Evolutionary conservation across 2,797 vertebrate species (phyloP), one percentile per base, ranked within the genome.

Genomic region (Sparidentex hasta): DNA sequence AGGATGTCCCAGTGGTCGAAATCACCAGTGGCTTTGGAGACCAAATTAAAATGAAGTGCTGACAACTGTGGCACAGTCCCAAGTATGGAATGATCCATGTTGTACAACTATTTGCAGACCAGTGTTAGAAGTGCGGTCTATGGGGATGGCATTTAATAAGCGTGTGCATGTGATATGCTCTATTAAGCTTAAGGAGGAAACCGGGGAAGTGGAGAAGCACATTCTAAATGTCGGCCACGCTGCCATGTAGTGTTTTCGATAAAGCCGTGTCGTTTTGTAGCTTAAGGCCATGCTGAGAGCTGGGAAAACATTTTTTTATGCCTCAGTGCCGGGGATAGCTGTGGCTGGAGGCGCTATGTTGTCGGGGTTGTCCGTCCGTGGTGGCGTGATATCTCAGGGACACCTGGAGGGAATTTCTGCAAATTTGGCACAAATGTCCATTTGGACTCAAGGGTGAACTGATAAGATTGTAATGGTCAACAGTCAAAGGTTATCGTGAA

Each of bases 31-130:
- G 87, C 88, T 81, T 77, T 62, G 85, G 88, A 92, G 85, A 38
- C 81, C 91, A 92, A 92, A 94, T 93, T 93, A 94, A 94, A 94
- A 91, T 87, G 83, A 92, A 91, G 89, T 43, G 84, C 90, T 93
- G 93, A 93, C 93, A 94, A 93, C 85, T 87, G 84, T 80, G 87
- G 82, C 89, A 83, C 85, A 66, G 86, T 89, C 90, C 71, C 86
- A 58, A 78, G 71, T 58, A 79, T 59, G 75, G 90, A 88, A 91
- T 88, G 88, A 91, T 89, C 86, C 81, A 84, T 81, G 85, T 79
- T 91, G 80, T 80, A 71, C 76, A 78, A 85, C 78, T 91, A 88
- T 88, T 84, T 87, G 80, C 75, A 83, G 82, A 68, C 68, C 84
- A 44, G 5, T 54, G 68, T 78, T 73, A 48, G 80, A 86, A 70